These are phyloP conservation scores for Pseudolaguvia tuberculata DNA, from an alignment of 2,113 vertebrate species.

Conservation along the genomic window DNA sequence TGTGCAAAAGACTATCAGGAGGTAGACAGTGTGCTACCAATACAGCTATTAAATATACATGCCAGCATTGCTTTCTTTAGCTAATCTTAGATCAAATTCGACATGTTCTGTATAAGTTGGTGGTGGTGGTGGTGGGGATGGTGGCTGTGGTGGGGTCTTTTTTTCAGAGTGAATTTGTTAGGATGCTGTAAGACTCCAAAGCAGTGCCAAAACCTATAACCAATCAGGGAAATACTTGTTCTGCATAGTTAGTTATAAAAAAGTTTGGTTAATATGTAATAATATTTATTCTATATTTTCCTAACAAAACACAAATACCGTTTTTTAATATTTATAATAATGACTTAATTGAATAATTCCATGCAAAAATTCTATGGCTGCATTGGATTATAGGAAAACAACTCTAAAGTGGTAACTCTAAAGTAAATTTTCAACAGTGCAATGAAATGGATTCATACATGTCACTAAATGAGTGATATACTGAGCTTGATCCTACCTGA, in stretches of 20 bases:
- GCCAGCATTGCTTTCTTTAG: not conserved
- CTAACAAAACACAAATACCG: no score
- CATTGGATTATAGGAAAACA: not conserved
- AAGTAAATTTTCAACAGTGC: not conserved
- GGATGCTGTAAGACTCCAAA: not conserved
- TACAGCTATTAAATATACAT: no score
- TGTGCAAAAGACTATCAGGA: no score
- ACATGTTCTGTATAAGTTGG: not conserved
- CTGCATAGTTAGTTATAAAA: not conserved
- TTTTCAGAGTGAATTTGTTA: no score
- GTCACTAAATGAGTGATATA: not conserved
- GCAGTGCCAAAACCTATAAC: not conserved
- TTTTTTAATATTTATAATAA: no score
- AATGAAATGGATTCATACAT: not conserved
- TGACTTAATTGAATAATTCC: no score
- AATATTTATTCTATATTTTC: no score
- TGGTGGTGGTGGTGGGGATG: not conserved
- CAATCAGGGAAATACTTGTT: not conserved
- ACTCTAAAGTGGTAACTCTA: not conserved
- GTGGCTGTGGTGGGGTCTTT: not conserved
- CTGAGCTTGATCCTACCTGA: slow-evolving; percentile 2
- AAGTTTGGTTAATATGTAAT: no score
- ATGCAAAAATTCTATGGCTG: no score
- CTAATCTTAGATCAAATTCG: not conserved
- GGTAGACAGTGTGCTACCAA: no score